A percentile compares a stretch with the other conserved stretches of the same genome.
Evolutionary conservation across 2,113 vertebrate species (phyloP).

Genomic region (Irena cyanogastra): DNA sequence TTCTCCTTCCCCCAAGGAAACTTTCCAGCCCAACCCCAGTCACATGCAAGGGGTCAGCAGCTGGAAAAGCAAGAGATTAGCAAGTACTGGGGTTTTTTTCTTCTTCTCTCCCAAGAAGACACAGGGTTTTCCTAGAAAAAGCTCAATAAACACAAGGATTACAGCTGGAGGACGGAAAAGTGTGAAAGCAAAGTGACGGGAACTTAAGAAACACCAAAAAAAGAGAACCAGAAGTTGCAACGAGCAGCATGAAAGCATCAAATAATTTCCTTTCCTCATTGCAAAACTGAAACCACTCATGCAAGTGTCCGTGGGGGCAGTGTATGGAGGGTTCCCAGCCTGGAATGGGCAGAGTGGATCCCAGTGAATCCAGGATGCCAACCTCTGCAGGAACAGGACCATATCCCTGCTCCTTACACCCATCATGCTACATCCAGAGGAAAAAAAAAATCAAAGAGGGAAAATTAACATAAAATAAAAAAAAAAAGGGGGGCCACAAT

Average conservation of each 20-base stretch:
- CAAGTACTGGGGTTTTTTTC: background rate
- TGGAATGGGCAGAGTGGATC: background rate
- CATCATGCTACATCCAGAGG: background rate
- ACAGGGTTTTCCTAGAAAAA: background rate
- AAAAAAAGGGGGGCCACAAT: background rate
- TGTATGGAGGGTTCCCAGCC: fast-evolving
- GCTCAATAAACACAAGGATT: fast-evolving
- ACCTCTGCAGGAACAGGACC: background rate
- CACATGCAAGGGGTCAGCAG: background rate
- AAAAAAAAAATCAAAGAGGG: background rate
- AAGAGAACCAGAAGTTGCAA: background rate
- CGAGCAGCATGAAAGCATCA: fast-evolving
- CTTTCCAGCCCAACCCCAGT: background rate
- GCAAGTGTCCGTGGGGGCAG: fast-evolving
- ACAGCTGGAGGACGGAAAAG: background rate
- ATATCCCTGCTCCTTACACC: background rate
- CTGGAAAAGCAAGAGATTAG: background rate
- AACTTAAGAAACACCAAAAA: background rate
- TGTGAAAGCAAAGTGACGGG: background rate
- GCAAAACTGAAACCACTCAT: background rate
- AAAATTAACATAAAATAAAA: background rate
- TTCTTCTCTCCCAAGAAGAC: background rate
- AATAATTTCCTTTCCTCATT: background rate
- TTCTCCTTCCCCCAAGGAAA: background rate
- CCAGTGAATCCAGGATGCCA: background rate